Percentiles rank a stretch among this genome's conserved stretches.
These are phyloP conservation scores for Bubo blakistoni DNA, from an alignment of 2,113 vertebrate genomes.

Conservation along the genomic window DNA sequence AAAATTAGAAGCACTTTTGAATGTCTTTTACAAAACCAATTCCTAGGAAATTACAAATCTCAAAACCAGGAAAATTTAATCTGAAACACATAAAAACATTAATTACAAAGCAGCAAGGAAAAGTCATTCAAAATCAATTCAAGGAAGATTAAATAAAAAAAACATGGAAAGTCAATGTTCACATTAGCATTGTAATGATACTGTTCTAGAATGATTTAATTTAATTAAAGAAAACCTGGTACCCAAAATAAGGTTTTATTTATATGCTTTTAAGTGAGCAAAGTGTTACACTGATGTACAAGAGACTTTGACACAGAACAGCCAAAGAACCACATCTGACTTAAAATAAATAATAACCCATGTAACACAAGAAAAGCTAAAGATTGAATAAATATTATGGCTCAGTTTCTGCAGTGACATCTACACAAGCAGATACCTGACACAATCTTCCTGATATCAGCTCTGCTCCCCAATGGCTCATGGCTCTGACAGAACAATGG, in stretches of 20 bases:
- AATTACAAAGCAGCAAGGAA: not conserved
- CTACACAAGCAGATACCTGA: not conserved
- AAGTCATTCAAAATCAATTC: not conserved
- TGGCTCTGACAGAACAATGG: rapidly evolving
- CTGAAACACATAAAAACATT: not conserved
- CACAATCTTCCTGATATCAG: not conserved
- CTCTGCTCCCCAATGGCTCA: not conserved
- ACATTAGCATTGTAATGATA: not conserved
- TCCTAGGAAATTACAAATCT: not conserved
- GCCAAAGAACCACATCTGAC: not conserved
- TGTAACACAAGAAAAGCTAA: not conserved
- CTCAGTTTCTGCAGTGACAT: not conserved
- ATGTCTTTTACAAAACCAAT: not conserved
- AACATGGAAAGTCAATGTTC: not conserved
- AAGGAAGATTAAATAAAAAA: not conserved
- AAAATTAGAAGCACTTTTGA: not conserved
- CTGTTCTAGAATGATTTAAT: not conserved
- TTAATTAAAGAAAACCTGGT: not conserved
- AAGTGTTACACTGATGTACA: rapidly evolving
- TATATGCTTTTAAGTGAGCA: not conserved
- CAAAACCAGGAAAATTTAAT: not conserved
- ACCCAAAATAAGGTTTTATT: not conserved
- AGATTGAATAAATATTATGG: not conserved
- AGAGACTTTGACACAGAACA: not conserved
- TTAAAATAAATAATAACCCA: not conserved